Conservation (phyloP, 2,888 invertebrate genomes). For the Amiota mariae region DNA sequence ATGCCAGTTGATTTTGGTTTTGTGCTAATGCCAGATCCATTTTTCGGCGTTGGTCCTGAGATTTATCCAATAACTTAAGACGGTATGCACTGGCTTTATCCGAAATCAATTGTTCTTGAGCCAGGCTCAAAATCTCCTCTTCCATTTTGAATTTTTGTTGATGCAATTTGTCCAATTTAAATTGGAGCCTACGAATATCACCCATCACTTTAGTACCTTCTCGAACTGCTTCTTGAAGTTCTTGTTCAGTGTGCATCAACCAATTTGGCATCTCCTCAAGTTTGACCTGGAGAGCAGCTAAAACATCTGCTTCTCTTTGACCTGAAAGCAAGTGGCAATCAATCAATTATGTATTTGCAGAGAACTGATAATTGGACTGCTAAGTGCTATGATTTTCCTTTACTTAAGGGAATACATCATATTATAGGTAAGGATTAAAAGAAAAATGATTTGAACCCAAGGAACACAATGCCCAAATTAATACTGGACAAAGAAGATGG, state of each 20-base stretch:
- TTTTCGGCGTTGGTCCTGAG: conserved; percentile 73
- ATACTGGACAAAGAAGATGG: too few relatives aligned
- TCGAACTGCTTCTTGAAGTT: conserved; percentile 76
- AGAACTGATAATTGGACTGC: conserved; percentile 25
- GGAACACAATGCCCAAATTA: too few relatives aligned
- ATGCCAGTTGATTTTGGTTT: conserved; percentile 77
- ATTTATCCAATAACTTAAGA: conserved; percentile 72
- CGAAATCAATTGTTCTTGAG: conserved; percentile 81
- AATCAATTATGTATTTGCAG: too few relatives aligned
- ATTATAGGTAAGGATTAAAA: background rate
- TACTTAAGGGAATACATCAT: background rate
- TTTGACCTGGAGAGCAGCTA: conserved; percentile 75
- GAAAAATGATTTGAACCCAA: too few relatives aligned
- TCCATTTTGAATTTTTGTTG: conserved; percentile 78
- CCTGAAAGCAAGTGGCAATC: conserved; percentile 63
- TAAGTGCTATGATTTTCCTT: background rate
- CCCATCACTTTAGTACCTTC: conserved; percentile 69
- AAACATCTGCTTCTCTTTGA: conserved; percentile 76
- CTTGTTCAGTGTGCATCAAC: conserved; percentile 78
- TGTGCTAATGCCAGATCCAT: conserved; percentile 70
- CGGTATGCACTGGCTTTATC: conserved; percentile 79
- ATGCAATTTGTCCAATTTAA: conserved; percentile 75
- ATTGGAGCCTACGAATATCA: conserved; percentile 68
- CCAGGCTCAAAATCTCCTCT: conserved; percentile 77
- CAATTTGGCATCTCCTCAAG: conserved; percentile 76